Evolutionary conservation across 2,888 invertebrate species (phyloP), one percentile per base, ranked within the genome.

Genomic region (Lepetodrilus schrolli): DNA sequence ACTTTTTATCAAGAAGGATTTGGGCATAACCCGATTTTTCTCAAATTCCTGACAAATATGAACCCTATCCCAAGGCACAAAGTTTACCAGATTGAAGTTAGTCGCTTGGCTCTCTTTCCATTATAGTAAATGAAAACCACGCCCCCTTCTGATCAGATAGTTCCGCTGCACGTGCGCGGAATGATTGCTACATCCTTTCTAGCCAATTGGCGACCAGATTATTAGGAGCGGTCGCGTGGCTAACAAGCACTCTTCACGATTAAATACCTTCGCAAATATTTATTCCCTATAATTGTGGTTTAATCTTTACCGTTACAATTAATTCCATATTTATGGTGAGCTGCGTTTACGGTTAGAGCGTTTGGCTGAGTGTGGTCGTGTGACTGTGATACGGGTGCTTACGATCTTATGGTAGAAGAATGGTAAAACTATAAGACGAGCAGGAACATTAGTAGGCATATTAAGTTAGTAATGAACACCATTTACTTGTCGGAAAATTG

Each of bases 241-340:
- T 30, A 34, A 58, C 58, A 58, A 58, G 30, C 58, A 30, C 58
- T 17, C 10, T 58, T 17, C 17, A 58, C 17, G 30, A 58, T 58
- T 30, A 58, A 30, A 58, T 34, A 58, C 58, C 58, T 30, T 13
- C 51, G 58, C 58, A 58, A 58, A 58, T 30, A 58, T 30, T 58
- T 17, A 58, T 3, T 58, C n/a, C 58, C 26, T 58, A 58, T 26
- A 58, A 58, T 30, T 30, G n/a, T 10, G 34, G 58, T 7, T 58
- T 34, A 34, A 58, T 58, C 58, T 58, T 58, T 58, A 58, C 58
- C 58, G 58, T 58, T 58, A 58, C 30, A 58, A 58, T 58, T 58
- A 58, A 58, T 58, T n/a, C 58, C 30, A 30, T 58, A 17, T 58
- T 58, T 58, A 34, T 30, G 58, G 58, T 58, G 30, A 26, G 34